A percentile compares a stretch with the other conserved stretches of the same genome.
These are phyloP conservation scores for Torymus texanus DNA, from an alignment of 2,888 invertebrate species.

Conservation along the genomic window DNA sequence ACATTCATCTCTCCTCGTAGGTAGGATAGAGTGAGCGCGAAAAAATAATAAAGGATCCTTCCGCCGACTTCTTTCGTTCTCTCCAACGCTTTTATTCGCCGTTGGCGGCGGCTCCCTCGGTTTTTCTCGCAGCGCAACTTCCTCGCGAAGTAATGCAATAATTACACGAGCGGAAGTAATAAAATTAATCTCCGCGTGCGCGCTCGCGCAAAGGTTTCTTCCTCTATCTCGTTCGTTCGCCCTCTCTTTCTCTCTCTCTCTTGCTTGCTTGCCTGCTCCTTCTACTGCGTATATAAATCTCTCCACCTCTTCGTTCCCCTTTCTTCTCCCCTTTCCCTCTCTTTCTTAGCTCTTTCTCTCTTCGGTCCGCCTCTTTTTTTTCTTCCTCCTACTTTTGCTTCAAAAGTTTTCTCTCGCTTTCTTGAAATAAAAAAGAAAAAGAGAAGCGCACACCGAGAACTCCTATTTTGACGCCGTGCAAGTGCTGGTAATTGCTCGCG, in stretches of 20 bases:
- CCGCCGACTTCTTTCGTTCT: background rate
- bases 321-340: slow-evolving; percentile 33
- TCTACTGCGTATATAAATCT: slow-evolving; percentile 38
- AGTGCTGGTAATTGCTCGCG: slow-evolving; percentile 16
- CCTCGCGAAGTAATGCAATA: slow-evolving; percentile 72
- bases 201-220: slow-evolving; percentile 54
- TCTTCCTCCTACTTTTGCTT: slow-evolving; percentile 2
- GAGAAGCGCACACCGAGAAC: background rate
- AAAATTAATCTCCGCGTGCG: slow-evolving; percentile 72
- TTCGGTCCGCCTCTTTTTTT: background rate
- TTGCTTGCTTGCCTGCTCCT: slow-evolving; percentile 24
- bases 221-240: slow-evolving; percentile 30
- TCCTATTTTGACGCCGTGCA: slow-evolving; percentile 4
- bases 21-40: background rate
- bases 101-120: background rate
- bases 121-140: slow-evolving; percentile 61
- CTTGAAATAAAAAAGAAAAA: slow-evolving; percentile 1
- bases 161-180: slow-evolving; percentile 74
- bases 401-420: slow-evolving; percentile 23
- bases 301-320: slow-evolving; percentile 49
- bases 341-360: slow-evolving; percentile 4
- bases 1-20: slow-evolving; percentile 34
- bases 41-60: slow-evolving; percentile 5
- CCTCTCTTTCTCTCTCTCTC: slow-evolving; percentile 40
- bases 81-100: slow-evolving; percentile 5